Conservation (phyloP, 2,113 vertebrate genomes). For the Dipodomys spectabilis region DNA sequence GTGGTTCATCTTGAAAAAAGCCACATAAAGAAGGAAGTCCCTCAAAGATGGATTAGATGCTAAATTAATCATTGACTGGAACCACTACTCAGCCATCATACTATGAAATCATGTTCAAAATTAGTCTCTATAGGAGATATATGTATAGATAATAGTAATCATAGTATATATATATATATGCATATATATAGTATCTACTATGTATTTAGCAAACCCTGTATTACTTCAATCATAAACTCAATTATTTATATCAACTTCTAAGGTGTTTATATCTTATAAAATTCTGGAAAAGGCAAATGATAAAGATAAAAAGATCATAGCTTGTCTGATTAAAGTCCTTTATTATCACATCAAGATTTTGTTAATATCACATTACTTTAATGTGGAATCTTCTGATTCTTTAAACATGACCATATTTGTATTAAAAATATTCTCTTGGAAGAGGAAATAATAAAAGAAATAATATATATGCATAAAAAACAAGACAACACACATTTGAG, state of each 20-base stretch:
- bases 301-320: background rate
- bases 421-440: background rate
- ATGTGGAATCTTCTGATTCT: background rate
- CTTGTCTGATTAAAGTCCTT: background rate
- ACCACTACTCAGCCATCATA: background rate
- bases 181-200: too few relatives aligned
- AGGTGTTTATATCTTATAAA: background rate
- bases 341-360: background rate
- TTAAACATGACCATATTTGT: conserved; percentile 3
- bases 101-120: conserved; percentile 34
- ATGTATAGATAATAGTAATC: too few relatives aligned
- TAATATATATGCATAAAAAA: background rate
- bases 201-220: too few relatives aligned
- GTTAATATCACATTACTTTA: background rate
- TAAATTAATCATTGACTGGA: background rate
- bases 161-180: too few relatives aligned
- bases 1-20: conserved; percentile 57
- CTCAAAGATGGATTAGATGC: background rate
- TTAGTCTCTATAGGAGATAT: background rate
- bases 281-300: background rate
- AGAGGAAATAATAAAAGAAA: background rate
- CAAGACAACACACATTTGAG: background rate
- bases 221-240: background rate
- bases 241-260: background rate
- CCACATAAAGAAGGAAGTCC: conserved; percentile 46